These are phyloP conservation scores for Dysmachus trigonus DNA, from an alignment of 2,888 invertebrate species.

Conservation along the genomic window DNA sequence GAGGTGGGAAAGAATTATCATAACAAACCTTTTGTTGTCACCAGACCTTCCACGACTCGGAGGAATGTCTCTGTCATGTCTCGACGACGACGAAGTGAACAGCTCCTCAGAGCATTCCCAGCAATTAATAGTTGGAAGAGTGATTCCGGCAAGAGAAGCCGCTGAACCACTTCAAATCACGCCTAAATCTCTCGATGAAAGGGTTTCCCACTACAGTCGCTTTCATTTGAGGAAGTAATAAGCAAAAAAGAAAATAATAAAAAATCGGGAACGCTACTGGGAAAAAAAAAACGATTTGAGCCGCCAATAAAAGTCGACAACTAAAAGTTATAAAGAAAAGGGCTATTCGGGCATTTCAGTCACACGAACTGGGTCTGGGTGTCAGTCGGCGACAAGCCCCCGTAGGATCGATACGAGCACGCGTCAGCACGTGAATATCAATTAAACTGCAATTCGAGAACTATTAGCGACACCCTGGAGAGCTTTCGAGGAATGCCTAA, in stretches of 20 bases:
- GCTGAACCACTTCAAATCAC: not conserved
- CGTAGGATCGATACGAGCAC: not conserved
- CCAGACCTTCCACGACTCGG: not conserved
- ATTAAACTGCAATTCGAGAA: slow-evolving; percentile 5
- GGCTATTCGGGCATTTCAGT: slow-evolving; percentile 15
- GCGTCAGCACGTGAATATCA: not conserved
- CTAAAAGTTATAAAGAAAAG: not conserved
- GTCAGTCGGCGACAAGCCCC: not conserved
- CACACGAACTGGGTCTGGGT: slow-evolving; percentile 21
- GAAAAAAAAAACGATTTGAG: not conserved
- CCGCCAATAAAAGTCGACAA: not conserved
- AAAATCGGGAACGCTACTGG: not conserved
- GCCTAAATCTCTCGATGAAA: not conserved
- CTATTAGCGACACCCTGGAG: not conserved
- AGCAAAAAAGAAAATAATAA: not conserved
- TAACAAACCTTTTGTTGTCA: not conserved
- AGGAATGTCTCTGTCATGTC: not conserved
- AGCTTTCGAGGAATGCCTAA: slow-evolving; percentile 15
- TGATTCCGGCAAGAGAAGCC: not conserved
- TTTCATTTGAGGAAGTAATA: not conserved
- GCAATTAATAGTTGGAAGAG: not conserved
- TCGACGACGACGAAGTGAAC: not conserved
- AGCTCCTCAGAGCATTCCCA: not conserved
- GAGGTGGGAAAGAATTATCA: not conserved
- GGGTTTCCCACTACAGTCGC: slow-evolving; percentile 3